Evolutionary conservation across 2,888 invertebrate genomes (phyloP).

Genomic region (Stenodema calcarata): DNA sequence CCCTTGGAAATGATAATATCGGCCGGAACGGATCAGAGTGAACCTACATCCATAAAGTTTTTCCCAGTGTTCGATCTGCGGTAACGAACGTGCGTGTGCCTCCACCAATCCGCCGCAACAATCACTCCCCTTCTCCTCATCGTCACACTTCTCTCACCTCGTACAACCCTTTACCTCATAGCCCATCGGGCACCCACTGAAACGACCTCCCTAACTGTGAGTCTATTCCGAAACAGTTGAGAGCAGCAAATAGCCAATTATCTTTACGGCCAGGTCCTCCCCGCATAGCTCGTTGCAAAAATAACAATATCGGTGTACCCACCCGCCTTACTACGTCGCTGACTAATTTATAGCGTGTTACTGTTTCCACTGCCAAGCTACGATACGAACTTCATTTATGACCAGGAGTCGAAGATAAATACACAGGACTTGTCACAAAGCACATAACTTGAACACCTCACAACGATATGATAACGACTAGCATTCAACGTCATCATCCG

Average conservation of each 20-base stretch:
- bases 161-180: not conserved
- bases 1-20: no score
- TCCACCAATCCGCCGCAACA: slow-evolving; percentile 14
- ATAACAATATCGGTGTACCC: slow-evolving; percentile 14
- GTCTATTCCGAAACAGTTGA: slow-evolving; percentile 29
- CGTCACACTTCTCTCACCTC: not conserved
- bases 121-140: not conserved
- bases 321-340: not conserved
- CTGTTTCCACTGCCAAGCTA: not conserved
- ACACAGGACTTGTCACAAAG: not conserved
- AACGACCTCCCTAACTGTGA: slow-evolving; percentile 13
- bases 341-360: not conserved
- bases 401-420: no score
- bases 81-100: slow-evolving; percentile 1
- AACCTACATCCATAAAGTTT: not conserved
- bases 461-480: no score
- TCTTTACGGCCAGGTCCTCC: slow-evolving; percentile 16
- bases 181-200: not conserved
- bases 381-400: not conserved
- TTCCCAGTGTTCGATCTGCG: not conserved
- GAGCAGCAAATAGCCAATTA: slow-evolving; percentile 33
- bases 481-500: no score
- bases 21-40: not conserved
- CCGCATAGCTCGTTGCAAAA: slow-evolving; percentile 1
- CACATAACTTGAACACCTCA: no score